phyloP scores from a whole-genome alignment of 2,797 vertebrate genomes.

The Scleropages formosus region DNA sequence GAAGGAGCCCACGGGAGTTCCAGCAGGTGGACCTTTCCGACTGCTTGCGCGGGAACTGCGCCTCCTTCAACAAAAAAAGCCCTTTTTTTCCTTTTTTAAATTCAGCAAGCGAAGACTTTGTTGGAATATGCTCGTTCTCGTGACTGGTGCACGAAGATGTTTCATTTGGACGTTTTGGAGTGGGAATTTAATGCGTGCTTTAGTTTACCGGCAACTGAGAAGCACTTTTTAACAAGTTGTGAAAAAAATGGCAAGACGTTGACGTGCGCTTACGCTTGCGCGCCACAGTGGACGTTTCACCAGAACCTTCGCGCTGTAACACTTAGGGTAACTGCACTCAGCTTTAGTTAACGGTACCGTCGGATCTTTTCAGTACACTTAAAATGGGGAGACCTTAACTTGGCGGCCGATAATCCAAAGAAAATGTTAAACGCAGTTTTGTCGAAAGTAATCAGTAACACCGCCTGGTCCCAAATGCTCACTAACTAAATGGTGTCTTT shows the following conservation, averaged over 20 bases:
- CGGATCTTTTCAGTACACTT: no score
- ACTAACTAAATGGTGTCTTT: no score
- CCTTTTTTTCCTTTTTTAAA: no score
- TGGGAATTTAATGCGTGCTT: background rate
- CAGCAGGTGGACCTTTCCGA: conserved; percentile 18
- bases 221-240: background rate
- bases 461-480: no score
- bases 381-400: no score
- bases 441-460: no score
- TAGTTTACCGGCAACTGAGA: background rate
- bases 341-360: no score
- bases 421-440: no score
- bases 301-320: conserved; percentile 3
- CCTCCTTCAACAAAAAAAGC: background rate
- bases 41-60: conserved; percentile 1
- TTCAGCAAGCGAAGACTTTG: conserved; percentile 10
- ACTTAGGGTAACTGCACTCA: no score
- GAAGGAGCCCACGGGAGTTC: conserved; percentile 20
- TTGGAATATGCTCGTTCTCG: background rate
- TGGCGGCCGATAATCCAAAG: no score
- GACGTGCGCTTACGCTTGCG: conserved; percentile 2
- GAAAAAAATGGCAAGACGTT: conserved; percentile 6
- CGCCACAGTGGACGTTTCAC: background rate
- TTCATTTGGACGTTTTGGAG: conserved; percentile 18
- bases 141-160: background rate